These are phyloP conservation scores for Eidolon dupreanum DNA, from an alignment of 2,797 vertebrate species.

Conservation along the genomic window DNA sequence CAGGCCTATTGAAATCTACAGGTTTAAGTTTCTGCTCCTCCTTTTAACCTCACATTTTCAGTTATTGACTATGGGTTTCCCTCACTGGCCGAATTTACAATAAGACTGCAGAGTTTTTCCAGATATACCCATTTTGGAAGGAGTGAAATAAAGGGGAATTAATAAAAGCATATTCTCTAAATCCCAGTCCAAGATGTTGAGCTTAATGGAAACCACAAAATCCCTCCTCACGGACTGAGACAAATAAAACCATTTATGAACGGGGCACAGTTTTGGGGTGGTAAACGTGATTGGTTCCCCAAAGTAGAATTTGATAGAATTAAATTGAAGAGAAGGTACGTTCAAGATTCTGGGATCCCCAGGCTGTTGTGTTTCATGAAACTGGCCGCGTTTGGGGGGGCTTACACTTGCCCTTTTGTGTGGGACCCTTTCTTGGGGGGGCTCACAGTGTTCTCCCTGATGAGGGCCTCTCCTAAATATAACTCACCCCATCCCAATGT, in stretches of 20 bases:
- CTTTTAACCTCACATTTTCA: conserved; percentile 46
- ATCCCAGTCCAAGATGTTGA: conserved; percentile 57
- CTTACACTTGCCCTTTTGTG: not conserved
- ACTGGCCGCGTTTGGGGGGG: not conserved
- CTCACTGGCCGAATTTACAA: conserved; percentile 68
- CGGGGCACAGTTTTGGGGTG: not conserved
- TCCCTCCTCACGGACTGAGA: conserved; percentile 6
- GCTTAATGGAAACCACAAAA: conserved; percentile 70
- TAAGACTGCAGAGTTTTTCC: conserved; percentile 73
- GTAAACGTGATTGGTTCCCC: not conserved
- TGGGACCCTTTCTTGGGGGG: not conserved
- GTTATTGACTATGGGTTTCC: conserved; percentile 69
- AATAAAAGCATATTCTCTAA: conserved; percentile 69
- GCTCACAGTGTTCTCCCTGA: not conserved
- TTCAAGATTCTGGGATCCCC: not conserved
- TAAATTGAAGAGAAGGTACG: not conserved
- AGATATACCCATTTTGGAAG: conserved; percentile 67
- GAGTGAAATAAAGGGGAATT: conserved; percentile 73
- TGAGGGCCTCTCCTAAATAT: not conserved
- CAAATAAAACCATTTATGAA: conserved; percentile 49
- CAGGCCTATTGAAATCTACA: conserved; percentile 30
- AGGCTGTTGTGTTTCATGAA: not conserved
- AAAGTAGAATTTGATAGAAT: conserved; percentile 49
- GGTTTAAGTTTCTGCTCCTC: conserved; percentile 33
- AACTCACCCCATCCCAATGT: not conserved